Base-by-base conservation (phyloP, 2,888 invertebrate genomes). In the Mesorhabditis belari region DNA sequence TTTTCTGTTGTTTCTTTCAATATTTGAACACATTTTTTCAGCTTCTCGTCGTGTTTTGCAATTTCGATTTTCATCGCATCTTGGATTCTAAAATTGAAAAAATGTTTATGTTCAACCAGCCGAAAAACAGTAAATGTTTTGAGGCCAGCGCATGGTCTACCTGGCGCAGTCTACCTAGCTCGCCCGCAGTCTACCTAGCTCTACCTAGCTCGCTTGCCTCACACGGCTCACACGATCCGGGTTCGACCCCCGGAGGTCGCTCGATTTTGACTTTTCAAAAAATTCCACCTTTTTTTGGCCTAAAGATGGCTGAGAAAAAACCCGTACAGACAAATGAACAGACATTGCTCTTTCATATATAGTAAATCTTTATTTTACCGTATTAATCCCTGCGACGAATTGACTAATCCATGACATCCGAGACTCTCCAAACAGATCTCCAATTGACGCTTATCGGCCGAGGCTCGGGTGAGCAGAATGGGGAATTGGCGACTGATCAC, bases 361-460 rank as follows among this genome's bases (percentile, higher is more conserved):
- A 19, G 35, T 9, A 12, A 23, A 25, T 17, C n/a, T 6, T 5
- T 27, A 21, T n/a, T 23, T n/a, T 55, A 70, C 73, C 70, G 59
- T 29, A 73, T 73, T 12, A 71, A 61, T 29, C 73, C 73, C 5
- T 67, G 65, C 9, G 71, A 71, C 57, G 77, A 80, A 60, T 81
- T 81, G n/a, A 82, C 82, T 5, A 82, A 70, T 23, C 82, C 82
- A 62, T 82, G 82, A 23, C 80, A 74, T 23, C 82, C 82, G 23
- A 82, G 74, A 60, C 79, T 77, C 55, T 81, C 76, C 28, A 82
- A 60, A 64, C 81, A 81, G 19, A 74, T 63, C 50, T 61, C 64
- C 24, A 77, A 61, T 44, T 75, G 77, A 25, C 62, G 61, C 51
- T 69, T 59, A 59, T 76, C 76, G 5, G 72, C 68, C 17, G 67